Base-by-base conservation (phyloP, 2,888 invertebrate species). In the Sphaerophoria rueppellii region DNA sequence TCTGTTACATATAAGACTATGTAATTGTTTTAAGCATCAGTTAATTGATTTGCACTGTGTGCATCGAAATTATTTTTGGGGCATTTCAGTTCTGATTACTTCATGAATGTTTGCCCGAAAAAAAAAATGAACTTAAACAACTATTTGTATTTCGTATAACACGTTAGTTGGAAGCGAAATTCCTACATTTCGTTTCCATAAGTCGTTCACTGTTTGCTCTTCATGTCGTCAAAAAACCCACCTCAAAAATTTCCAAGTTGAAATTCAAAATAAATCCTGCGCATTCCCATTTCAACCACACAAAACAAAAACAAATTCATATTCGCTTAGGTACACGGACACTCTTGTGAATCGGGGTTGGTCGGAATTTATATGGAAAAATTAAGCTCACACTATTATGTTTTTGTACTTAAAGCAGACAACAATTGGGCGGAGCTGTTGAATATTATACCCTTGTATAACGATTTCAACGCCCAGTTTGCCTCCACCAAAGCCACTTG, bases 401-500 rank as follows among this genome's bases (percentile, higher is more conserved):
- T 24, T 86, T 86, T 88, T 78, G 86, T 74, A 71, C 82, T 79
- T 71, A 78, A 87, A 86, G 82, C 81, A 87, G 88, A 89, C 89
- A 89, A 88, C 88, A 90, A 90, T 90, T 90, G 90, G 91, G 91
- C 91, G 91, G 91, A 91, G 91, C 89, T 89, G 90, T 87, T 86
- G 85, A 87, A 87, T 88, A 81, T 88, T 86, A 82, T 82, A 55
- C 82, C 86, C 77, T 82, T 86, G 86, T 86, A 65, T 86, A 78
- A 71, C 82, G 67, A 86, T 78, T 78, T 82, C 60, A 86, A 86
- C 86, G 86, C 86, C 86, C 86, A 81, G 77, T 77, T 86, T 73
- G 65, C 73, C 72, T 77, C 52, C 73, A 82, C 77, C 24, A 24
- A 24, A 24, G 24, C 24, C 48, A 86, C 85, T 63, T 61, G 63